Evolutionary conservation across 2,797 vertebrate species (phyloP).

Genomic region (Chloroceryle amazona): DNA sequence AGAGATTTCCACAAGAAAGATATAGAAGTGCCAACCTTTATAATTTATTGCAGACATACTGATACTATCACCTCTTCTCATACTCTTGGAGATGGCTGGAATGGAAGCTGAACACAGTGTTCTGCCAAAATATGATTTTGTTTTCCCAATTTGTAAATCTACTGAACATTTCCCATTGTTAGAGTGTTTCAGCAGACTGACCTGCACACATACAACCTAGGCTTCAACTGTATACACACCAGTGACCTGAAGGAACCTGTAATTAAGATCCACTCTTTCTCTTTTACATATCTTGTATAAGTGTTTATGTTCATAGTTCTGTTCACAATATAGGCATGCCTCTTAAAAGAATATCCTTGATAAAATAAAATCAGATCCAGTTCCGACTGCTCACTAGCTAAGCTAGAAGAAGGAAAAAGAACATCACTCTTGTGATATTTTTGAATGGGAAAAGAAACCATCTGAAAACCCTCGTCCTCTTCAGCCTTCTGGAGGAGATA

Average conservation of each 20-base stretch:
- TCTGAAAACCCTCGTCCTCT: background rate
- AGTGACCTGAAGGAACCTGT: background rate
- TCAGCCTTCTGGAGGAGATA: background rate
- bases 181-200: background rate
- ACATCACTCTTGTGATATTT: background rate
- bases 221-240: background rate
- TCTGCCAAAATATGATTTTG: constrained; percentile 35
- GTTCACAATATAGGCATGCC: background rate
- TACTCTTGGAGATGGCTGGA: constrained; percentile 29
- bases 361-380: background rate
- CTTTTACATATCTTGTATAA: background rate
- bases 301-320: background rate
- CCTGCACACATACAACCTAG: background rate
- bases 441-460: background rate
- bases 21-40: constrained; percentile 14
- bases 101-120: constrained; percentile 49
- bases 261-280: background rate
- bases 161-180: background rate
- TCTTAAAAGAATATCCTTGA: background rate
- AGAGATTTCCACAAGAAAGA: background rate
- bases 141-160: constrained; percentile 11
- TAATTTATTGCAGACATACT: constrained; percentile 45
- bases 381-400: background rate
- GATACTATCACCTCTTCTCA: constrained; percentile 14
- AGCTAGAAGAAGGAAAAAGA: background rate